phyloP scores from a whole-genome alignment of 2,888 invertebrate species.

The Kryphioiulus occultus region DNA sequence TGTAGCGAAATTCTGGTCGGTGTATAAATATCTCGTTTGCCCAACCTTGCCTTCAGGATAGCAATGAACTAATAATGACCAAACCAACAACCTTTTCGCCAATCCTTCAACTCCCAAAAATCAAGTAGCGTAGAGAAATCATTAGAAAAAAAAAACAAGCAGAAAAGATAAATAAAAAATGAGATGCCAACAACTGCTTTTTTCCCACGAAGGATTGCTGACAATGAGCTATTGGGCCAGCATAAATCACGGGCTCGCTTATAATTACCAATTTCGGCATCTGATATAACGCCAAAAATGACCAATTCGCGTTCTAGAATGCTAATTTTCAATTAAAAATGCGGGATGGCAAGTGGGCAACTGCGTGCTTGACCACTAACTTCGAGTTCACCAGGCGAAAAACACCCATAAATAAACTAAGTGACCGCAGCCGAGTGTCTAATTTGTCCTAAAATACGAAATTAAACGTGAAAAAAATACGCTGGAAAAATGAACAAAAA shows the following conservation, averaged over 20 bases:
- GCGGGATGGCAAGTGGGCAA: neutral
- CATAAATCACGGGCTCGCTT: slow-evolving; percentile 17
- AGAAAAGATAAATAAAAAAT: no score
- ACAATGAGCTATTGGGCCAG: slow-evolving; percentile 28
- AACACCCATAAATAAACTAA: neutral
- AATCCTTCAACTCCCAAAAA: slow-evolving; percentile 40
- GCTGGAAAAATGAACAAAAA: no score
- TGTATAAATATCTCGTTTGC: slow-evolving; percentile 36
- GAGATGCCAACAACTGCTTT: neutral
- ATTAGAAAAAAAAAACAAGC: neutral
- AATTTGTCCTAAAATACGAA: neutral
- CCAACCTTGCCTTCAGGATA: slow-evolving; percentile 40
- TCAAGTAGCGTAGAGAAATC: slow-evolving; percentile 36
- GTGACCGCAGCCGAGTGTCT: neutral
- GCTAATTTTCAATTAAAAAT: neutral
- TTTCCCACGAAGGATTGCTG: slow-evolving; percentile 35
- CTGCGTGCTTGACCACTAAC: neutral
- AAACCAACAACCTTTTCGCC: slow-evolving; percentile 29
- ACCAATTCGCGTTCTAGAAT: neutral
- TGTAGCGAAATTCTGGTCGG: neutral
- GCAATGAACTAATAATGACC: slow-evolving; percentile 40
- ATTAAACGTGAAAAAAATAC: neutral
- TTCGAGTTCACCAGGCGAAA: neutral
- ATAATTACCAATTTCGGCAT: slow-evolving; percentile 32
- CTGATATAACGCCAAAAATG: neutral